Percentiles rank a stretch among this genome's conserved stretches.
Evolutionary conservation across 2,113 vertebrate genomes (phyloP).

Genomic region (Pelecanoides urinatrix): DNA sequence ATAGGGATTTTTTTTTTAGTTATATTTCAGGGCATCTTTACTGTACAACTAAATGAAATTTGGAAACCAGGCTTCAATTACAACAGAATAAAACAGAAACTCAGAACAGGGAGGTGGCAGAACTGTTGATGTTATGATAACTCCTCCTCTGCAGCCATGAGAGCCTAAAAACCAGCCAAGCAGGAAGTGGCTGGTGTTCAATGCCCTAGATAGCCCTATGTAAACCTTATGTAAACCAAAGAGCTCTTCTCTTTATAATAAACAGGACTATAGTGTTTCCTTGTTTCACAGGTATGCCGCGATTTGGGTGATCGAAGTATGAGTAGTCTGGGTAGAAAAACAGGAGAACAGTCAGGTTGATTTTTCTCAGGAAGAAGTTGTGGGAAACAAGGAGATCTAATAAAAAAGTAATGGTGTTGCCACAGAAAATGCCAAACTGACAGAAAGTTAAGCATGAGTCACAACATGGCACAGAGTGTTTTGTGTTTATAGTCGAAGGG

Average conservation of each 20-base stretch:
- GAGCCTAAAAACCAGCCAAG: not conserved
- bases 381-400: not conserved
- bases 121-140: not conserved
- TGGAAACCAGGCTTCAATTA: not conserved
- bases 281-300: not conserved
- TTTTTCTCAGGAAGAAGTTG: not conserved
- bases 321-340: not conserved
- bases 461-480: not conserved
- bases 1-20: not conserved
- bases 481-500: not conserved
- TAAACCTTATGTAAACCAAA: not conserved
- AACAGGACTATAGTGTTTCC: not conserved
- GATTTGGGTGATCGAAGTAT: not conserved
- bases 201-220: not conserved
- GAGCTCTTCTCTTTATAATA: not conserved
- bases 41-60: not conserved
- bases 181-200: not conserved
- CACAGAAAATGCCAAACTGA: not conserved
- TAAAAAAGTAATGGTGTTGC: not conserved
- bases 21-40: not conserved
- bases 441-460: not conserved
- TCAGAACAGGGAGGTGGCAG: not conserved
- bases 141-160: not conserved
- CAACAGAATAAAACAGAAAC: not conserved
- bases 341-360: not conserved